phyloP scores from a whole-genome alignment of 2,888 invertebrate genomes.

The Urechis unicinctus region DNA sequence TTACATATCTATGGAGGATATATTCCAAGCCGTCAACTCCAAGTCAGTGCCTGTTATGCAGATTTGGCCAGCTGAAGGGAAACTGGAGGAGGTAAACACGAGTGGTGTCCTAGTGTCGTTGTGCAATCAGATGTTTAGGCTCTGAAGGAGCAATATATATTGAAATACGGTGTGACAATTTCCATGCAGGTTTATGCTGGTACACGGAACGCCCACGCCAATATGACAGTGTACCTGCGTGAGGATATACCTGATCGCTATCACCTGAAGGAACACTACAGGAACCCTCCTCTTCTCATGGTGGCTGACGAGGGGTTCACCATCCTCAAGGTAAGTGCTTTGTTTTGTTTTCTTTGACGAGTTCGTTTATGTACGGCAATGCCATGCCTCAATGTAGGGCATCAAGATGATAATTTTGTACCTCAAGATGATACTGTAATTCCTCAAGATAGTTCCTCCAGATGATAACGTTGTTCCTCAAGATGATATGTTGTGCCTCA shows the following conservation, averaged over 20 bases:
- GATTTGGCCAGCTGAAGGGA: slow-evolving; percentile 10
- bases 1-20: background rate
- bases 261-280: slow-evolving; percentile 27
- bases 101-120: background rate
- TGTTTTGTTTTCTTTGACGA: background rate
- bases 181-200: slow-evolving; percentile 4
- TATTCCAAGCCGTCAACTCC: background rate
- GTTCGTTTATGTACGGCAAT: too few species aligned
- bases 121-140: background rate
- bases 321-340: background rate
- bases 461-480: too few species aligned
- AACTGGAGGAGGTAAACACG: background rate
- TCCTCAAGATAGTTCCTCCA: too few species aligned
- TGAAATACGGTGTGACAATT: too few species aligned
- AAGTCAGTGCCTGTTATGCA: background rate
- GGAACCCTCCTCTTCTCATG: slow-evolving; percentile 29
- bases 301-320: slow-evolving; percentile 29
- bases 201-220: slow-evolving; percentile 5
- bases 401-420: too few species aligned
- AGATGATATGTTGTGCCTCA: too few species aligned
- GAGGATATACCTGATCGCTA: slow-evolving; percentile 31
- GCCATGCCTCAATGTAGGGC: too few species aligned
- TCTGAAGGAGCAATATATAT: background rate
- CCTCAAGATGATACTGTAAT: too few species aligned
- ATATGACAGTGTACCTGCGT: slow-evolving; percentile 27